Evolutionary conservation across 2,888 invertebrate species (phyloP).

Genomic region (Saturnia pavonia): DNA sequence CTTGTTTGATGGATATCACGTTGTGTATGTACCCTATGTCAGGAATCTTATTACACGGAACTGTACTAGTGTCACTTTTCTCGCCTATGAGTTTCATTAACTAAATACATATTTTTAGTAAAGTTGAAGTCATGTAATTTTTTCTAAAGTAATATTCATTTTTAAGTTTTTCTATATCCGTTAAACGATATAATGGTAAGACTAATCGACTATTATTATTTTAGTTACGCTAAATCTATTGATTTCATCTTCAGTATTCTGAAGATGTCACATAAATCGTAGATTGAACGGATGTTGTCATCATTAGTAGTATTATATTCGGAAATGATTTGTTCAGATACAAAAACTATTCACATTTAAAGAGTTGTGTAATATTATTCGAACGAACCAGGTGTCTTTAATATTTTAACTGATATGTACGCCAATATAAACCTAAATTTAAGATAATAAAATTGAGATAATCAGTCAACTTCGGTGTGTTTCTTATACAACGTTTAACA

Average conservation of each 20-base stretch:
- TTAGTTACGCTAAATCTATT: background rate
- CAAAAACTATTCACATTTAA: too few relatives aligned
- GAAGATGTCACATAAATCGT: background rate
- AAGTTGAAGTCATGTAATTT: background rate
- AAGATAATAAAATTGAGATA: too few relatives aligned
- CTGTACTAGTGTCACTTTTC: slow-evolving; percentile 17
- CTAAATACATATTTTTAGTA: background rate
- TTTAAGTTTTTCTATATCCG: background rate
- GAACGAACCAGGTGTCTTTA: too few relatives aligned
- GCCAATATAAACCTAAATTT: too few relatives aligned
- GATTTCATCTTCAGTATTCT: too few relatives aligned
- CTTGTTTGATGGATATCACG: slow-evolving; percentile 41
- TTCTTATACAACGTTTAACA: too few relatives aligned
- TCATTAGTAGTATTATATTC: background rate
- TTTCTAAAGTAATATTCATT: background rate
- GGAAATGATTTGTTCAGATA: background rate
- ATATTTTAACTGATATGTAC: too few relatives aligned
- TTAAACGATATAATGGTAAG: background rate
- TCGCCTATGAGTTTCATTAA: background rate
- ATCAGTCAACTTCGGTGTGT: too few relatives aligned
- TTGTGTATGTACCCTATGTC: slow-evolving; percentile 11
- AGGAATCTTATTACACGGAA: slow-evolving; percentile 8
- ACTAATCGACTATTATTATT: background rate
- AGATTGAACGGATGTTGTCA: background rate
- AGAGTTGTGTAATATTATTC: too few relatives aligned